Base-by-base conservation (phyloP, 2,797 vertebrate genomes). In the Chaetophractus vellerosus region DNA sequence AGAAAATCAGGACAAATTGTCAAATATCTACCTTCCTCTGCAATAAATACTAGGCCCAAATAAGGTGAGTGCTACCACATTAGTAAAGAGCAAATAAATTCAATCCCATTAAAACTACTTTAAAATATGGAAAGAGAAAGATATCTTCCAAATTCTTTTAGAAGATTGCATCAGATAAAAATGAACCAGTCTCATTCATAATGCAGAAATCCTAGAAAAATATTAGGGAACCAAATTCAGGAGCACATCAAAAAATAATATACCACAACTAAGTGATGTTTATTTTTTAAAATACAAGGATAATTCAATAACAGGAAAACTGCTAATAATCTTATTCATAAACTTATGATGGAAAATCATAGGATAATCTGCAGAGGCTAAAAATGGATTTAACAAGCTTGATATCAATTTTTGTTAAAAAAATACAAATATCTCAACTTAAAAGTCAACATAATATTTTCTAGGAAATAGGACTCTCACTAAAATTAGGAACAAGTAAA, bases 381-480 rank as follows among this genome's bases (percentile, higher is more conserved):
- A 71, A 82, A 72, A 45, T 45, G 41, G 28, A 78, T 66, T 83
- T 72, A 88, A 84, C 79, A 50, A 74, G 61, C 61, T 41, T 84
- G 75, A 31, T 68, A 63, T 87, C n/a, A 8, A 50, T 86, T 96
- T 85, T 33, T 89, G n/a, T 75, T 38, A 79, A 31, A 94, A 93
- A 79, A 52, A 61, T 23, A 24, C 23, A 24, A n/a, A n/a, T n/a
- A n/a, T 66, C 14, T 79, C 21, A 91, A 50, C n/a, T 88, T 31
- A 57, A 91, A 57, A 80, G 9, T 11, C 38, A n/a, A n/a, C n/a
- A n/a, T n/a, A n/a, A n/a, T n/a, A n/a, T n/a, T n/a, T n/a, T n/a
- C n/a, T n/a, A n/a, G n/a, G n/a, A n/a, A n/a, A n/a, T n/a, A n/a
- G n/a, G n/a, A n/a, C n/a, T n/a, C n/a, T n/a, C n/a, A n/a, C 57